phyloP scores from a whole-genome alignment of 2,797 vertebrate genomes.

The Aphelocoma californica region DNA sequence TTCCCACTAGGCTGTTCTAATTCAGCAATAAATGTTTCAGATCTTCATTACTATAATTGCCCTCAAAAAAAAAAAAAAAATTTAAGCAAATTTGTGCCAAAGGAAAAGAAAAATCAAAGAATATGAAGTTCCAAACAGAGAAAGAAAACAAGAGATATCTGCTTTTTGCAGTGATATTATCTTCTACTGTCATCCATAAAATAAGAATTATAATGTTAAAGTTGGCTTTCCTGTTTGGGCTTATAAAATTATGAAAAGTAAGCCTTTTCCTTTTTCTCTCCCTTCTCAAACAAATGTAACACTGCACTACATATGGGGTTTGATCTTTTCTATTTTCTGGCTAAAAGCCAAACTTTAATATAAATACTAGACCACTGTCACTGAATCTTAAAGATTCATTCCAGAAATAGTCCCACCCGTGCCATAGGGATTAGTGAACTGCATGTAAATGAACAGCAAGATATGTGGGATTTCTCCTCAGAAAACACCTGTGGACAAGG shows the following conservation, averaged over 20 bases:
- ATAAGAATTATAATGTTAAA: background rate
- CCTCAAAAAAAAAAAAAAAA: background rate
- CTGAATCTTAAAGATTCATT: background rate
- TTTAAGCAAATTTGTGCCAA: slow-evolving; percentile 33
- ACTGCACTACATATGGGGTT: background rate
- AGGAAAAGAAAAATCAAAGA: background rate
- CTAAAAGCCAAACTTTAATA: background rate
- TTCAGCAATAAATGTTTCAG: background rate
- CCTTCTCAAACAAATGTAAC: background rate
- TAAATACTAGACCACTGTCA: background rate
- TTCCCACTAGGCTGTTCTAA: background rate
- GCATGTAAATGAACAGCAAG: background rate
- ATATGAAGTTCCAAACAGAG: background rate
- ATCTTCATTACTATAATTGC: slow-evolving; percentile 47
- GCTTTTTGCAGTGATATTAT: background rate
- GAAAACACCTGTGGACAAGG: background rate
- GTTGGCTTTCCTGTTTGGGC: background rate
- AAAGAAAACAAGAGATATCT: background rate
- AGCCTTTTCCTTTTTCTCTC: background rate
- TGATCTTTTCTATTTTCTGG: background rate
- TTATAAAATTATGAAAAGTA: background rate
- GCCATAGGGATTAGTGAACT: background rate
- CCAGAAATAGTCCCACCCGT: background rate
- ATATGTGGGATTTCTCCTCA: background rate
- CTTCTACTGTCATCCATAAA: background rate